phyloP scores from a whole-genome alignment of 2,797 vertebrate genomes.

The Mastacembelus armatus region DNA sequence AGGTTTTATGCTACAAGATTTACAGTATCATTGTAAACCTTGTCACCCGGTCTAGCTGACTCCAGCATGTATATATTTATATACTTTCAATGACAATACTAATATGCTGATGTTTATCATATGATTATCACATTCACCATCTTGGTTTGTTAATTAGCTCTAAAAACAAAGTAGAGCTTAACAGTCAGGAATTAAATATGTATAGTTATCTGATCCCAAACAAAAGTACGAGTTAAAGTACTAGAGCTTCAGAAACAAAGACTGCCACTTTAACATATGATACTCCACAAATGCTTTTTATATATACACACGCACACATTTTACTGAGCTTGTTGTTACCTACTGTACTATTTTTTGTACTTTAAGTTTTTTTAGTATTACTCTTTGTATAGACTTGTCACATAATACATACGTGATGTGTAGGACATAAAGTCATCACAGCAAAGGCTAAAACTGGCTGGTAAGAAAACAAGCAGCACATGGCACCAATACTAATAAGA shows the following conservation, averaged over 20 bases:
- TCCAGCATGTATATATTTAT: slow-evolving; percentile 9
- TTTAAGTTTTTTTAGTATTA: slow-evolving; percentile 13
- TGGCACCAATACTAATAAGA: slow-evolving; percentile 77
- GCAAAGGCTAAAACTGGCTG: slow-evolving; percentile 42
- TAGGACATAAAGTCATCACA: slow-evolving; percentile 50
- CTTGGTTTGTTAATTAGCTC: background rate
- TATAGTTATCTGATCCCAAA: too few relatives aligned
- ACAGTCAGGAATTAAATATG: too few relatives aligned
- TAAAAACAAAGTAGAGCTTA: background rate
- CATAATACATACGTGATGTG: slow-evolving; percentile 25
- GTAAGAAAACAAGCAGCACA: slow-evolving; percentile 71
- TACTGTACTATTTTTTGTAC: slow-evolving; percentile 15
- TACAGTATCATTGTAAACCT: too few relatives aligned
- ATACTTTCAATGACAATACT: background rate
- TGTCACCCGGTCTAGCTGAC: too few relatives aligned
- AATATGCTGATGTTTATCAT: background rate
- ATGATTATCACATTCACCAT: background rate
- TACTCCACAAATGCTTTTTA: too few relatives aligned
- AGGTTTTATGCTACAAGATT: slow-evolving; percentile 1
- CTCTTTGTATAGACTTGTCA: slow-evolving; percentile 34
- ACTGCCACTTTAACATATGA: background rate
- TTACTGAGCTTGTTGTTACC: slow-evolving; percentile 13
- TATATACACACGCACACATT: slow-evolving; percentile 3
- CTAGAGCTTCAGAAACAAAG: background rate
- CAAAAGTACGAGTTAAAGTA: too few relatives aligned